These are phyloP conservation scores for Cirrhinus molitorella DNA, from an alignment of 2,797 vertebrate genomes.

Conservation along the genomic window DNA sequence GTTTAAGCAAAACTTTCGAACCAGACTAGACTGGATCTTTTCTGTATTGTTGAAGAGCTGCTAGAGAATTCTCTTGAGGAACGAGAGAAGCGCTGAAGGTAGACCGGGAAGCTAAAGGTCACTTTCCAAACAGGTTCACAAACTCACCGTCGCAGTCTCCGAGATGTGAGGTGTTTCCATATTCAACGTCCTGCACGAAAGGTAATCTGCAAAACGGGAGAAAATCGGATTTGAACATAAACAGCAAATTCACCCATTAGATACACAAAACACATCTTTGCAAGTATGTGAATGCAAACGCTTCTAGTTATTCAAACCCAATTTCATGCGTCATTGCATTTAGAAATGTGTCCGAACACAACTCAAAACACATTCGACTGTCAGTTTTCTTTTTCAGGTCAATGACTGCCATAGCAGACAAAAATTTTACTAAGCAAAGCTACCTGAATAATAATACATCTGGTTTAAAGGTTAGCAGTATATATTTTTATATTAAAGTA, in stretches of 20 bases:
- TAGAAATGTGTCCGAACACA: background rate
- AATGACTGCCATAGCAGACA: background rate
- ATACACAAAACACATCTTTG: background rate
- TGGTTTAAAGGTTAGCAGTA: background rate
- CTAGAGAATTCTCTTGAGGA: background rate
- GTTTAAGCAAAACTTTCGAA: background rate
- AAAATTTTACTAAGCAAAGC: background rate
- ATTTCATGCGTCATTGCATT: slow-evolving; percentile 1
- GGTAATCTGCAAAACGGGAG: slow-evolving; percentile 76
- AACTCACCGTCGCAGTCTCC: slow-evolving; percentile 94
- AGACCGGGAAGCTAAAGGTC: background rate
- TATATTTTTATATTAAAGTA: background rate
- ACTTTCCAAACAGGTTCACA: slow-evolving; percentile 50
- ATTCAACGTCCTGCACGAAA: slow-evolving; percentile 92
- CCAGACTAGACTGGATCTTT: slow-evolving; percentile 11
- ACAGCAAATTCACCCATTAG: background rate
- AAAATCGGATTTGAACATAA: slow-evolving; percentile 36
- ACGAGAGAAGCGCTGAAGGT: background rate
- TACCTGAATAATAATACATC: background rate
- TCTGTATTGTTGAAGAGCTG: slow-evolving; percentile 25
- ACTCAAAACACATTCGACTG: background rate
- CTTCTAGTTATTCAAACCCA: slow-evolving; percentile 1
- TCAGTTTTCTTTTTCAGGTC: background rate
- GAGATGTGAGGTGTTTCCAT: slow-evolving; percentile 88
- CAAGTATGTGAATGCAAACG: background rate